Conservation (phyloP, 2,113 vertebrate species). For the Rhinoptilus africanus region DNA sequence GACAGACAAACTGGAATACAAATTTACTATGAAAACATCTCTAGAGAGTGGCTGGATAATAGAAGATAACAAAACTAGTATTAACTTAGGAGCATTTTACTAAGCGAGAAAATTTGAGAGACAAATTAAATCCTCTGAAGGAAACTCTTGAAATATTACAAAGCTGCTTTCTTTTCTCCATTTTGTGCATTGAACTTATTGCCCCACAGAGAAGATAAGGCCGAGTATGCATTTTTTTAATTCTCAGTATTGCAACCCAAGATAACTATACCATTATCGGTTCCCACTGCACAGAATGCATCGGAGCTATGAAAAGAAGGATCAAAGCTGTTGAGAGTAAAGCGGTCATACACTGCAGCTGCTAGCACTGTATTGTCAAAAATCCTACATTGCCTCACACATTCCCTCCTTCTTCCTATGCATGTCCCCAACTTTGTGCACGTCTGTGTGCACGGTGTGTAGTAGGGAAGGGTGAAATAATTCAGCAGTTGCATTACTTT, state of each 20-base stretch:
- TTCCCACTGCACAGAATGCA: not conserved
- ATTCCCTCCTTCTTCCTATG: not conserved
- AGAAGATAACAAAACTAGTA: not conserved
- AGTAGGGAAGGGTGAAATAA: not conserved
- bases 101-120: not conserved
- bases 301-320: not conserved
- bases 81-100: not conserved
- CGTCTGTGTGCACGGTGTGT: not conserved
- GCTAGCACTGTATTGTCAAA: not conserved
- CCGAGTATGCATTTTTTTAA: not conserved
- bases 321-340: not conserved
- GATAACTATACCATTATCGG: not conserved
- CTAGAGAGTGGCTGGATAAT: not conserved
- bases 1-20: not conserved
- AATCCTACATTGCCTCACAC: not conserved
- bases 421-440: rapidly evolving
- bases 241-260: not conserved
- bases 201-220: not conserved
- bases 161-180: not conserved
- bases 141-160: not conserved
- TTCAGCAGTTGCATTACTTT: not conserved
- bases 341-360: not conserved
- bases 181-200: not conserved
- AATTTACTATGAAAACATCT: not conserved
- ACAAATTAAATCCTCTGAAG: not conserved